Base-by-base conservation (phyloP, 2,113 vertebrate species). In the Percopsis transmontana region DNA sequence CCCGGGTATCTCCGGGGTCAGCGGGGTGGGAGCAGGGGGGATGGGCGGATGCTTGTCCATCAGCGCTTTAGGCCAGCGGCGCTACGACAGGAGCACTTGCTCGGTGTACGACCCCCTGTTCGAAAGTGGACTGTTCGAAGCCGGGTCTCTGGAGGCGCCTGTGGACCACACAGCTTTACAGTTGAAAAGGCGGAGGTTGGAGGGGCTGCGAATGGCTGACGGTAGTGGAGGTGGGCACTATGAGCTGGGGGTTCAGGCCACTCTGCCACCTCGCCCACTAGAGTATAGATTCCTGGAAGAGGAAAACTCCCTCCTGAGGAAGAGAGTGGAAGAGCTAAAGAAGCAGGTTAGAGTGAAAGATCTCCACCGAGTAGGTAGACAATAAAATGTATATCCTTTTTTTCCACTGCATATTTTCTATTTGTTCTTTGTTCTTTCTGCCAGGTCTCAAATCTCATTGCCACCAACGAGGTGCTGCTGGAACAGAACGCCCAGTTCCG, bases 401-500 rank as follows among this genome's bases (percentile, higher is more conserved):
- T 24, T 68, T 58, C 4, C 12, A 38, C 12, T 56, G 18, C 8
- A 2, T 2, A 9, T 20, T 48, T 52, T 65, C 20, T 38, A 40
- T 40, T 58, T 21, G 4, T 27, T 13, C 14, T 5, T 13, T 24
- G 66, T 50, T 38, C 39, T n/a, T 68, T 66, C 65, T 62, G 11
- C 65, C 90, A 99, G 92, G 96, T 98, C 38, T 95, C 92, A 81
- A 97, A 98, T 85, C 90, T 99, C 15, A 80, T 97, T 65, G 97
- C 96, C 65, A 98, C 96, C 76, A 99, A 99, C 12, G 97, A 99
- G 85, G 96, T 98, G 60, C 91, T 99, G 40, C 89, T 99, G 89
- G 97, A 99, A 57, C 97, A 99, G 81, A 99, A 99, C 38, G 96
- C 97, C 5, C 96, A 97, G 76, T 98, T 99, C 87, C 94, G 97